phyloP scores from a whole-genome alignment of 92 coral and sea anemone species.

The Epizoanthus stellaris region DNA sequence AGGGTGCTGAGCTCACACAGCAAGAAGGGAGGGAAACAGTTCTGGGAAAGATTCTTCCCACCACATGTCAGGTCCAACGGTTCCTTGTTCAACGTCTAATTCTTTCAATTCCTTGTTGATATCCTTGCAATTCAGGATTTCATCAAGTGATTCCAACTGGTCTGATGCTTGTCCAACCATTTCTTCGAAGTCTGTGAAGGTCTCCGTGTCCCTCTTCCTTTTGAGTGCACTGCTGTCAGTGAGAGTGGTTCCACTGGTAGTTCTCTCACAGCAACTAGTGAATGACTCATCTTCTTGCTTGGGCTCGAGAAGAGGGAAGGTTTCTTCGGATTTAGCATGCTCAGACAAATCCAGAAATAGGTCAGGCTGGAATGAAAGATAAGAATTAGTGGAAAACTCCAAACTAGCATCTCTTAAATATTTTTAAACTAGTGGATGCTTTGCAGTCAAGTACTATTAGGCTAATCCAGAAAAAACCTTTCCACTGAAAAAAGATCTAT shows the following conservation, averaged over 20 bases:
- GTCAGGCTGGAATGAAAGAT: slow-evolving; percentile 77
- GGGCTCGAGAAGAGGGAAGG: slow-evolving; percentile 66
- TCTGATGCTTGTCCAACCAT: slow-evolving; percentile 76
- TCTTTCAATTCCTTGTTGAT: slow-evolving; percentile 74
- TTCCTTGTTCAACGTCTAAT: slow-evolving; percentile 77
- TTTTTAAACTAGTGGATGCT: too few species aligned
- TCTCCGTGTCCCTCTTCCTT: slow-evolving; percentile 56
- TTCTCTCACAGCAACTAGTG: slow-evolving; percentile 73
- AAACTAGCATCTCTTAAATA: too few species aligned
- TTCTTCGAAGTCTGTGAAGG: slow-evolving; percentile 68
- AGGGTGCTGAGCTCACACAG: slow-evolving; percentile 65
- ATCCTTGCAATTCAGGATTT: slow-evolving; percentile 73
- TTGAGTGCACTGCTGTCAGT: slow-evolving; percentile 47
- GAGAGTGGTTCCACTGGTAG: slow-evolving; percentile 49
- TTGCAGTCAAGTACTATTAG: too few species aligned
- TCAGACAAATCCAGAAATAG: slow-evolving; percentile 85
- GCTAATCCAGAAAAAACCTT: too few species aligned
- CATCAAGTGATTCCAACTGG: slow-evolving; percentile 82
- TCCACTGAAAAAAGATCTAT: too few species aligned
- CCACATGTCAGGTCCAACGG: slow-evolving; percentile 89
- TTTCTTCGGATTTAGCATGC: slow-evolving; percentile 75
- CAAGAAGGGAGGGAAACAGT: slow-evolving; percentile 90
- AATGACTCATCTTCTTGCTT: slow-evolving; percentile 75
- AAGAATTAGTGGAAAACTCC: background rate
- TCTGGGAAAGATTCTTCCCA: slow-evolving; percentile 96